Evolutionary conservation across 2,888 invertebrate genomes (phyloP).

Genomic region (Formica aserva): DNA sequence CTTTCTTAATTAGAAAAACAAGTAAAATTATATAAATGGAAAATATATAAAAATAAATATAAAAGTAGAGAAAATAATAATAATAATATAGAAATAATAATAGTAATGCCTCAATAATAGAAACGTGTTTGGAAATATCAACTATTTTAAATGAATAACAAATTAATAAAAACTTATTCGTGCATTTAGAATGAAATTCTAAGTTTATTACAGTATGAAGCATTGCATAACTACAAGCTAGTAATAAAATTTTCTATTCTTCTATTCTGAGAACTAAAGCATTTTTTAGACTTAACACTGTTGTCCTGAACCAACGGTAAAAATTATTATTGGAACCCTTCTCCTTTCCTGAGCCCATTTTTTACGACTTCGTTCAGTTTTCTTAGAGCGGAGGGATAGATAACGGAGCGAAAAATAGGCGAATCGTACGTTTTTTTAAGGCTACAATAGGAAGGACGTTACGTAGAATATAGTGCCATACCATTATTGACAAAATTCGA

Average conservation of each 20-base stretch:
- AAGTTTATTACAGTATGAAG: not conserved
- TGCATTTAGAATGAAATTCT: not conserved
- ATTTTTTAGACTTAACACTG: not conserved
- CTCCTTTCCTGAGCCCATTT: not conserved
- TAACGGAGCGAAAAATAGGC: not conserved
- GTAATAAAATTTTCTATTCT: not conserved
- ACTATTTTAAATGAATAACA: not conserved
- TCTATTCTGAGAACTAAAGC: not conserved
- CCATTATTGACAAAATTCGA: too few species aligned
- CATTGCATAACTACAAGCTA: not conserved
- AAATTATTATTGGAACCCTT: not conserved
- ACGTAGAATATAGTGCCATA: not conserved
- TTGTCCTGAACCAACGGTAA: not conserved
- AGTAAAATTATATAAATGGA: not conserved
- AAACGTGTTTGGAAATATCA: not conserved
- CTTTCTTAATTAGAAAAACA: not conserved
- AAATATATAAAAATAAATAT: not conserved
- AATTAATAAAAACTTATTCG: not conserved
- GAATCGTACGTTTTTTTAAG: not conserved
- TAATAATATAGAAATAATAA: not conserved
- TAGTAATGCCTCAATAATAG: not conserved
- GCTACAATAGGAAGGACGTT: not conserved
- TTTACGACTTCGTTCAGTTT: not conserved
- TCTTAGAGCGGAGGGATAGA: not conserved
- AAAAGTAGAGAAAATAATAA: not conserved